phyloP scores from a whole-genome alignment of 2,888 invertebrate genomes.

The Tetropium fuscum region DNA sequence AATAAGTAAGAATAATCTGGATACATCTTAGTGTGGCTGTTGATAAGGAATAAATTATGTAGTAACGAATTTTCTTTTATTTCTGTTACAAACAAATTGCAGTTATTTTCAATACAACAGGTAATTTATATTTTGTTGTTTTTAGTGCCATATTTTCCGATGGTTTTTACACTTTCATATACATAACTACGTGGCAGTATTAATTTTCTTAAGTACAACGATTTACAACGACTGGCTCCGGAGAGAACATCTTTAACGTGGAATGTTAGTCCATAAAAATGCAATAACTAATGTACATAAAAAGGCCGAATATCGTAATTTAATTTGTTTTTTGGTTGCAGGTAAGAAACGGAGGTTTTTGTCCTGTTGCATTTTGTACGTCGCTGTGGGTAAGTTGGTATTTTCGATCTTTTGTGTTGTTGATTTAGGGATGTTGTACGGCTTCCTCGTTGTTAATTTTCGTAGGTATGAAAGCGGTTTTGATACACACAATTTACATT shows the following conservation, averaged over 20 bases:
- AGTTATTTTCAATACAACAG: slow-evolving; percentile 15
- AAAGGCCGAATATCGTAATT: slow-evolving; percentile 27
- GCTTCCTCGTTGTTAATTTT: slow-evolving; percentile 41
- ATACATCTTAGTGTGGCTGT: neutral
- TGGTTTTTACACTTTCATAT: slow-evolving; percentile 42
- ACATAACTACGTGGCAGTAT: slow-evolving; percentile 45
- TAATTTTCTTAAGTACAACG: slow-evolving; percentile 54
- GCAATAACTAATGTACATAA: slow-evolving; percentile 55
- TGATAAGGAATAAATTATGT: too few species aligned
- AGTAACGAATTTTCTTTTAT: neutral
- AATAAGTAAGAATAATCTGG: neutral
- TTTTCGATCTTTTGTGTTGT: slow-evolving; percentile 33
- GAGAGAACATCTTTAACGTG: slow-evolving; percentile 46
- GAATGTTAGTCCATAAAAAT: slow-evolving; percentile 58
- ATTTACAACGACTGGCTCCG: slow-evolving; percentile 52
- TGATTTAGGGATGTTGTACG: slow-evolving; percentile 29
- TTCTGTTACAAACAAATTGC: slow-evolving; percentile 11
- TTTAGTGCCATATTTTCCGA: slow-evolving; percentile 42
- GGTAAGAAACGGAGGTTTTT: slow-evolving; percentile 28
- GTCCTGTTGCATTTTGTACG: slow-evolving; percentile 10
- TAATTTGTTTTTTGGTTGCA: slow-evolving; percentile 33
- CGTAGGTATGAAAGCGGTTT: slow-evolving; percentile 42
- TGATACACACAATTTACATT: slow-evolving; percentile 37
- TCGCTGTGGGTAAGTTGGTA: slow-evolving; percentile 35
- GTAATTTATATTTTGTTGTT: slow-evolving; percentile 38